A percentile compares a stretch with the other conserved stretches of the same genome.
These are phyloP conservation scores for Lasius platythorax DNA, from an alignment of 2,888 invertebrate genomes.

Conservation along the genomic window DNA sequence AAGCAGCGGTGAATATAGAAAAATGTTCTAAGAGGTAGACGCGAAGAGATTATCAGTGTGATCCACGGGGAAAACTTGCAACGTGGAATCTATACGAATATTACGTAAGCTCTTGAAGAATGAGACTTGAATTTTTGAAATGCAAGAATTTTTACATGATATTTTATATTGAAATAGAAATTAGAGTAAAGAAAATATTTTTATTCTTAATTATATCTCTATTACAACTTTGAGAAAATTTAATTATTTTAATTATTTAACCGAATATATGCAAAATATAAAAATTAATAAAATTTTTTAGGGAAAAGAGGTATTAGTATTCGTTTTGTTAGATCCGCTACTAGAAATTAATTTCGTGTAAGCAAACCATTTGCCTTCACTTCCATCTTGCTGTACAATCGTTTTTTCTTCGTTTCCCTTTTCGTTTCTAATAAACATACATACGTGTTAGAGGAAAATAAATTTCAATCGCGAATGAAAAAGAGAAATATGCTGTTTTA, in stretches of 20 bases:
- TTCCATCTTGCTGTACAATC: neutral
- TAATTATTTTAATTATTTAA: neutral
- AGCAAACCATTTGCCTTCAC: neutral
- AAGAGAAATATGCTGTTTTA: constrained; percentile 30
- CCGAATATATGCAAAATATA: neutral
- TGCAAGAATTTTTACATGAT: constrained; percentile 15
- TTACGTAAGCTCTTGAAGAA: neutral
- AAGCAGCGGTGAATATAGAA: constrained; percentile 30
- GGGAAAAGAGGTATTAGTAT: neutral
- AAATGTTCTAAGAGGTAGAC: neutral
- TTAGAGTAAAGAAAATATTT: neutral
- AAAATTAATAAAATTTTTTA: neutral
- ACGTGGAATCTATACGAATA: neutral
- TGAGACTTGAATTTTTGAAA: neutral
- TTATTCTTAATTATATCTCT: neutral
- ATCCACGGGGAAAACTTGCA: neutral
- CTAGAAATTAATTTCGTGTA: neutral
- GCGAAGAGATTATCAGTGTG: neutral
- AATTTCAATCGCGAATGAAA: constrained; percentile 54
- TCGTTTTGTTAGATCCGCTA: neutral
- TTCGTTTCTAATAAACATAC: constrained; percentile 20
- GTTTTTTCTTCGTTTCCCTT: neutral
- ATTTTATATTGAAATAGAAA: constrained; percentile 22
- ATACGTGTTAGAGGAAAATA: constrained; percentile 51
- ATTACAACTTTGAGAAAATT: neutral